Base-by-base conservation (phyloP, 2,888 invertebrate genomes). In the Ichneumon xanthorius region DNA sequence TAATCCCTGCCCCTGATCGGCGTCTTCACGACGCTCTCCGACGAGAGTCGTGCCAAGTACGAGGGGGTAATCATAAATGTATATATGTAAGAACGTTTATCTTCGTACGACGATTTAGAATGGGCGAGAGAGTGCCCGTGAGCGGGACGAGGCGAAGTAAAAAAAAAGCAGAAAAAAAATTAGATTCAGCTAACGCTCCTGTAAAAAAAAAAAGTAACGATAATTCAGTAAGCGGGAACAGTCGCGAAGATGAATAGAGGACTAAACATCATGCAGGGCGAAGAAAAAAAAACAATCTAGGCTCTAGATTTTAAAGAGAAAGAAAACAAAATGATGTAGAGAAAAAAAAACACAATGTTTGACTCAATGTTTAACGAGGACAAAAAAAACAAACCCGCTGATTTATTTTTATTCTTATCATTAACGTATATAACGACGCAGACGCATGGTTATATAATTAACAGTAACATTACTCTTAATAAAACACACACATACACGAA, bases 31-130 rank as follows among this genome's bases (percentile, higher is more conserved):
- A n/a, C 61, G 68, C 75, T 82, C 90, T 89, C 88, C 48, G 45
- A 11, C 53, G 89, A 89, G 33, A 85, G 85, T 89, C 88, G 87
- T 22, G 58, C 26, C 26, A 61, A 61, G 5, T 88, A 90, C 89
- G 89, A 88, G 87, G 79, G 87, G 87, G 87, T 88, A 88, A 89
- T 86, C 88, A 89, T 90, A 89, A 90, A 90, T 93, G 93, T 93
- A 93, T 91, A 93, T 93, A 93, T 93, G 92, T 92, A 92, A 90
- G 89, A 90, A 91, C 90, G 89, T 89, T 90, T 87, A 90, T 87
- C 89, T 89, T 80, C 82, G 89, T 90, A 89, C 88, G 88, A 88
- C 82, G 84, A 86, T 55, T 80, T 86, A 85, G 84, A 82, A 84
- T 82, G 33, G 72, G 33, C 70, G 76, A 75, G 71, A 71, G 63